phyloP scores from a whole-genome alignment of 2,888 invertebrate species.

The Hypselothyrea guttata region DNA sequence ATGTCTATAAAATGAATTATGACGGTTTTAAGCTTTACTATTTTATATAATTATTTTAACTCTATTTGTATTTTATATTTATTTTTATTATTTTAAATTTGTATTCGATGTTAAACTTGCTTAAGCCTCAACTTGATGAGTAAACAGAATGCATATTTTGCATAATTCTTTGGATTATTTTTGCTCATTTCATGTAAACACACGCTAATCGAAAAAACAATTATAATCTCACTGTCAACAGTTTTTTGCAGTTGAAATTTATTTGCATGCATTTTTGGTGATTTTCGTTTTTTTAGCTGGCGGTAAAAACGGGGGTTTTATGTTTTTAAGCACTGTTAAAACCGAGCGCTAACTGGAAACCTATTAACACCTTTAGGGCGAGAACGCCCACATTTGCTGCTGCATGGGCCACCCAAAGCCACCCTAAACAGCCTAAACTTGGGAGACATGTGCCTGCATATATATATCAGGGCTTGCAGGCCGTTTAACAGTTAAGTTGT shows the following conservation, averaged over 20 bases:
- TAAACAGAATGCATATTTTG: no score
- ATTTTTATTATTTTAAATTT: no score
- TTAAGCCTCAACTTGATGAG: no score
- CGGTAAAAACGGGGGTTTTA: constrained; percentile 17
- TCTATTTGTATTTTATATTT: no score
- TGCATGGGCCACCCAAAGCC: constrained; percentile 11
- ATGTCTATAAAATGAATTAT: no score
- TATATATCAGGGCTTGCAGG: constrained; percentile 36
- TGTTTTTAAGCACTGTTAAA: neutral
- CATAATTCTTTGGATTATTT: no score
- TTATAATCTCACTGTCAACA: no score
- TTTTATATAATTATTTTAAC: no score
- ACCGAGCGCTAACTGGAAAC: constrained; percentile 18
- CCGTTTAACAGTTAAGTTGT: constrained; percentile 36
- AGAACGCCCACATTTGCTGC: neutral
- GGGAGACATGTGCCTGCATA: constrained; percentile 22
- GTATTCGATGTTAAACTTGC: no score
- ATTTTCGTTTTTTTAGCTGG: neutral
- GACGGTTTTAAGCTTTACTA: no score
- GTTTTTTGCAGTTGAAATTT: neutral
- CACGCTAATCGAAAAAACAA: no score
- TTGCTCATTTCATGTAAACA: no score
- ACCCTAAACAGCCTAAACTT: neutral
- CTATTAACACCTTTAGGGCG: constrained; percentile 39
- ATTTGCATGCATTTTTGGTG: constrained; percentile 11